Base-by-base conservation (phyloP, 2,113 vertebrate species). In the Melanocharis versteri region DNA sequence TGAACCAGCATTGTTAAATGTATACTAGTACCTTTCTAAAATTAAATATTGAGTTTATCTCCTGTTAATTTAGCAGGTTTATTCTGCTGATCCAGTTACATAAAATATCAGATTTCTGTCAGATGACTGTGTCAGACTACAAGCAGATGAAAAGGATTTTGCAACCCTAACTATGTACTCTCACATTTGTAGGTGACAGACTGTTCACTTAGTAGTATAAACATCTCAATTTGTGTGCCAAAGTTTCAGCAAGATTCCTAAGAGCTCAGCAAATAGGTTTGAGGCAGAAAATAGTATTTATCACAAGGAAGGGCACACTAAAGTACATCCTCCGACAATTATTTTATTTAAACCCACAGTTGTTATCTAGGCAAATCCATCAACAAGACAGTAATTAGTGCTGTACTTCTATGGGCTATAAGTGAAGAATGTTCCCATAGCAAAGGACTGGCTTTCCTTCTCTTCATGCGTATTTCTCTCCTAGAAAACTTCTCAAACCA, bases 121-220 rank as follows among this genome's bases (percentile, higher is more conserved):
- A 95, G 90, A 86, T 51, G 81, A 90, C 23, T 72, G 76, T 93
- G 70, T 84, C 75, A 93, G 58, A 88, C 75, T 80, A 86, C 72
- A 94, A 57, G 83, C 58, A 79, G 39, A 93, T 85, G 87, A 96
- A 94, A 81, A 93, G 68, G 53, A 75, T 39, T 39, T 75, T 37
- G 35, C 27, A 87, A 77, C n/a, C 42, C 77, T 80, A 94, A 93
- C 83, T 82, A 80, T 65, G 93, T 50, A 83, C 73, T 82, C 71
- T 96, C 89, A 73, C 92, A 86, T 88, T 83, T 96, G 60, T 70
- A 95, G 26, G 76, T 78, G 77, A 93, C 78, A 94, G 91, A 72
- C 62, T 94, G 33, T 62, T 94, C 64, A 90, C 93, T 90, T 58
- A 81, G 58, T 50, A 60, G 66, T 45, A 79, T 27, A 89, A 86